Base-by-base conservation (phyloP, 2,888 invertebrate species). In the Acanthosepion lycidas region DNA sequence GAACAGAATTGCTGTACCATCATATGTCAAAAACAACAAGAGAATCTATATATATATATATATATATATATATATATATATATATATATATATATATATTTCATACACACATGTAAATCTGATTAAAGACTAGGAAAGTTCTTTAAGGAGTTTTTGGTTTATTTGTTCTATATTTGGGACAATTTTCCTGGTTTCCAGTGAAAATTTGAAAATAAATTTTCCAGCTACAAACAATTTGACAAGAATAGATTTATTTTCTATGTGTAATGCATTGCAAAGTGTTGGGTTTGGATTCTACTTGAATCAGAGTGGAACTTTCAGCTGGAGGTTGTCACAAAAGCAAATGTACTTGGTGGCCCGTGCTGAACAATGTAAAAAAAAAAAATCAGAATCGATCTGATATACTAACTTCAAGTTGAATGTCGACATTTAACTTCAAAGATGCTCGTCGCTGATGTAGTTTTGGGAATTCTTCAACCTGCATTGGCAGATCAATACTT, bases 401-500 rank as follows among this genome's bases (percentile, higher is more conserved):
- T 78, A 78, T 78, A 78, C 78, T 78, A 78, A 78, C n/a, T 8
- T 78, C n/a, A 5, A 78, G 23, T 33, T 5, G 12, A 33, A 33
- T n/a, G 12, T n/a, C 33, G n/a, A 23, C 20, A 23, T 20, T 20
- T 59, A 6, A 59, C 59, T 23, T 59, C 59, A 78, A 12, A 9
- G n/a, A 78, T n/a, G 18, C 1, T 78, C 12, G 78, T n/a, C n/a
- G 78, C n/a, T 12, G 15, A 15, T n/a, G n/a, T 78, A 33, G 78
- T 78, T 33, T 78, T 12, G 4, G 28, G 94, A 15, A 26, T 53
- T n/a, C 42, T n/a, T 42, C 28, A 15, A n/a, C 94, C 51, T 78
- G 23, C 0, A 12, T 78, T n/a, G 78, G n/a, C 33, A 33, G n/a
- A 78, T 78, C 78, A 92, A 64, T 98, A 95, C 98, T 97, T 96